These are phyloP conservation scores for Pipra filicauda DNA, from an alignment of 2,113 vertebrate species.

Conservation along the genomic window DNA sequence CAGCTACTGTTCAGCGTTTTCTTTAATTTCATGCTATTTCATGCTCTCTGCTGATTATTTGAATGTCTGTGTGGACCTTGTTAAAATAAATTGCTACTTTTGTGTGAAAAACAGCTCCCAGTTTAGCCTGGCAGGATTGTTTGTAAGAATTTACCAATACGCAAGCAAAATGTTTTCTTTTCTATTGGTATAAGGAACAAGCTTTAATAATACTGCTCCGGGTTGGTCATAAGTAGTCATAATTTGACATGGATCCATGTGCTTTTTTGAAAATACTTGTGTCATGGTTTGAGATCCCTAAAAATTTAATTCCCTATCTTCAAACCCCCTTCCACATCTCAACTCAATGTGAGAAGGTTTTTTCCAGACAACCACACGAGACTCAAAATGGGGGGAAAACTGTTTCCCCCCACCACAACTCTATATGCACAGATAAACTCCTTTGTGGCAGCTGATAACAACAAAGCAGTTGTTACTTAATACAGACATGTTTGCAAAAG, in stretches of 20 bases:
- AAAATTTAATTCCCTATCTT: no score
- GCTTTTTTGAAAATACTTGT: not conserved
- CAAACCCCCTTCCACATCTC: no score
- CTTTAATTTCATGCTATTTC: slow-evolving; percentile 39
- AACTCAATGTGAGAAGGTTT: no score
- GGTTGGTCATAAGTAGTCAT: not conserved
- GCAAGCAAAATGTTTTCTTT: not conserved
- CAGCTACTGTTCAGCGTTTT: not conserved
- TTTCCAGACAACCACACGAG: no score
- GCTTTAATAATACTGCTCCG: not conserved
- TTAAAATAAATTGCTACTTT: slow-evolving; percentile 56
- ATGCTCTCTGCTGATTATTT: slow-evolving; percentile 37
- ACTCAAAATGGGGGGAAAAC: no score
- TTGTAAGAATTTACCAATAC: not conserved
- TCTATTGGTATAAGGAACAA: not conserved
- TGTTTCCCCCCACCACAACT: no score
- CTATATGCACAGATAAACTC: not conserved
- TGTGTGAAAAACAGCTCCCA: slow-evolving; percentile 22
- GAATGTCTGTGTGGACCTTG: slow-evolving; percentile 8
- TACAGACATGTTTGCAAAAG: not conserved
- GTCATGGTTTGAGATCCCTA: no score
- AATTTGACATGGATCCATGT: not conserved
- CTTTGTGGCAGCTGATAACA: not conserved
- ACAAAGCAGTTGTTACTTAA: not conserved
- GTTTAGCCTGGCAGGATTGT: slow-evolving; percentile 6